A percentile compares a stretch with the other conserved stretches of the same genome.
Evolutionary conservation across 2,888 invertebrate genomes (phyloP).

Genomic region (Heliconius erato): DNA sequence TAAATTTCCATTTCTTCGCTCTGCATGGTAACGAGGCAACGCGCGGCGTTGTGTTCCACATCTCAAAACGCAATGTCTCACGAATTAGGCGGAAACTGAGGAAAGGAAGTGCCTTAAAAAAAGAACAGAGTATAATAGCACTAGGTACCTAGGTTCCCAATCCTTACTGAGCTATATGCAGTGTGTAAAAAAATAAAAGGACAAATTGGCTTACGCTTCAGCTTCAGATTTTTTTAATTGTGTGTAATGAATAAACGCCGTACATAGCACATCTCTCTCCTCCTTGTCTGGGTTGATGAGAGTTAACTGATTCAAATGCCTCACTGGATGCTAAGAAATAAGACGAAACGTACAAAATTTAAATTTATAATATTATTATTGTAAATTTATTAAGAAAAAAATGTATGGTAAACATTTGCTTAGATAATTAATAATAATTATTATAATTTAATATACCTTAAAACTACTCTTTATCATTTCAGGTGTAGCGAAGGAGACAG

Average conservation of each 20-base stretch:
- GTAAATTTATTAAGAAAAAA: neutral
- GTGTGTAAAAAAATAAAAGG: neutral
- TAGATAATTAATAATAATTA: neutral
- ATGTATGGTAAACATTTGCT: no score
- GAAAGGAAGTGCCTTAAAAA: neutral
- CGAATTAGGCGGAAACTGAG: no score
- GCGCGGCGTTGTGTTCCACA: neutral
- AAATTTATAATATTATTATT: neutral
- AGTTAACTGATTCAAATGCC: slow-evolving; percentile 63
- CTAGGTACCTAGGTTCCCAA: no score
- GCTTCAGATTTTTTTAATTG: slow-evolving; percentile 68
- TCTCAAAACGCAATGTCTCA: no score
- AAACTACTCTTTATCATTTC: slow-evolving; percentile 65
- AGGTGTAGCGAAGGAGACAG: slow-evolving; percentile 59
- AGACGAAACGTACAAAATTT: neutral
- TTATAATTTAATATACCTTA: slow-evolving; percentile 58
- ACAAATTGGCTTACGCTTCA: slow-evolving; percentile 62
- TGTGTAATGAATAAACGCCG: slow-evolving; percentile 68
- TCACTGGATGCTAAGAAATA: slow-evolving; percentile 62
- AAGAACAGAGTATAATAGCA: neutral
- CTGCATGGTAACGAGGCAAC: neutral
- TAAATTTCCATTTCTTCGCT: neutral
- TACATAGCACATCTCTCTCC: slow-evolving; percentile 65
- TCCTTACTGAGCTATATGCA: no score
- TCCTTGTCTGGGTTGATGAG: slow-evolving; percentile 67